Base-by-base conservation (phyloP, 2,113 vertebrate species). In the Lanius ludovicianus region DNA sequence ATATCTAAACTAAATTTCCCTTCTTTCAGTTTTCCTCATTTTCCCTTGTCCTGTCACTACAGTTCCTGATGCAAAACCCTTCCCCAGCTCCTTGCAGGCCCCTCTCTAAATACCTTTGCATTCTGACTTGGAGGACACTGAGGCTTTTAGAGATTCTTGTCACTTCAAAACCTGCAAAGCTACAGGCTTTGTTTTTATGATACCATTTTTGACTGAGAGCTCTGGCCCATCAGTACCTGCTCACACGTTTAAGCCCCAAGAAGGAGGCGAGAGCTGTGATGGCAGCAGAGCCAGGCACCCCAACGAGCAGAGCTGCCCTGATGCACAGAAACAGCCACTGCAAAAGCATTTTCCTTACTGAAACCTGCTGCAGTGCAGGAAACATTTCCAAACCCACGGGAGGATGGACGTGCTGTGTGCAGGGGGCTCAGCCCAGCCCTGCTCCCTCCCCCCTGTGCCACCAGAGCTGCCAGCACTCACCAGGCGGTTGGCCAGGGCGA, bases 401-500 rank as follows among this genome's bases (percentile, higher is more conserved):
- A 39, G 90, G 84, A 3, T 7, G 57, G 15, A 10, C 1, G 19
- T 42, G 50, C 59, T 63, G 50, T 4, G 55, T 16, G 84, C 85
- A 9, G 71, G 19, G 30, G 50, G 65, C 6, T 56, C 3, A 50
- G 68, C 67, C 81, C 89, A n/a, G 90, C 67, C 49, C 56, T 30
- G 37, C 12, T 33, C 70, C n/a, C 56, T 37, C 41, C 73, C 74
- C 28, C 16, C 19, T n/a, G 46, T 5, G 37, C 19, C 41, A 17
- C 6, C 23, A 22, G 52, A 30, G 46, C 10, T 37, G 28, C 4
- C 55, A n/a, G 46, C 64, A 95, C 99, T 99, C 96, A 99, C 99
- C 98, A 99, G 98, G 69, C 99, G 98, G 96, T 99, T 99, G 91
- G 99, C 99, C 18, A 99, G 98, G 56, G 97, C 87, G 83, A 99